A percentile compares a stretch with the other conserved stretches of the same genome.
Evolutionary conservation across 2,113 vertebrate species (phyloP).

Genomic region (Mormyrus iriodes): DNA sequence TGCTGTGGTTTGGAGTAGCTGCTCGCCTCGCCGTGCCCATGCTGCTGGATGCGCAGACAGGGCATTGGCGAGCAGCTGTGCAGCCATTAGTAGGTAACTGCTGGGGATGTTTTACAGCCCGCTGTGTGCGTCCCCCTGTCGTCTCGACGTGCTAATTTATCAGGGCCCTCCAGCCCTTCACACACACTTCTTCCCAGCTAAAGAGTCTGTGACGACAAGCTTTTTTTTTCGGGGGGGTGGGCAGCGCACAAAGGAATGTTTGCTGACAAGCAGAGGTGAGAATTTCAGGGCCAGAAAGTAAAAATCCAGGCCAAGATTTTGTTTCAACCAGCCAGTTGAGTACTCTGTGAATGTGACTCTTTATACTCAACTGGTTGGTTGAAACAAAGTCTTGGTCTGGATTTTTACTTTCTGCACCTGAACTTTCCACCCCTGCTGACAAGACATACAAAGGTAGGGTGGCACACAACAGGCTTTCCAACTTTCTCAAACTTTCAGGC

Average conservation of each 20-base stretch:
- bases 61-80: no score
- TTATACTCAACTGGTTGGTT: background rate
- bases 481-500: no score
- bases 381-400: background rate
- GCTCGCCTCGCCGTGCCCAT: no score
- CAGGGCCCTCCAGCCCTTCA: no score
- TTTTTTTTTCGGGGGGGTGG: background rate
- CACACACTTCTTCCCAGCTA: background rate
- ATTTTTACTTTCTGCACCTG: background rate
- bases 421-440: no score
- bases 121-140: background rate
- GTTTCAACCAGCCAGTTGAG: background rate
- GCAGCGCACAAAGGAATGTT: background rate
- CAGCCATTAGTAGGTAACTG: background rate
- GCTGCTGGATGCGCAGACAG: background rate
- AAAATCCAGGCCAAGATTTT: background rate
- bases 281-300: background rate
- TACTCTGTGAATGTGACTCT: background rate
- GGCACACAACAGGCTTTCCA: background rate
- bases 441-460: no score
- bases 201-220: background rate
- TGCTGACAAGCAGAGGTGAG: background rate
- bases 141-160: background rate
- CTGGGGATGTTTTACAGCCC: background rate
- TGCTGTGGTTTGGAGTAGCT: background rate